phyloP scores from a whole-genome alignment of 1,140 invertebrate species.

The Frieseomelitta varia region DNA sequence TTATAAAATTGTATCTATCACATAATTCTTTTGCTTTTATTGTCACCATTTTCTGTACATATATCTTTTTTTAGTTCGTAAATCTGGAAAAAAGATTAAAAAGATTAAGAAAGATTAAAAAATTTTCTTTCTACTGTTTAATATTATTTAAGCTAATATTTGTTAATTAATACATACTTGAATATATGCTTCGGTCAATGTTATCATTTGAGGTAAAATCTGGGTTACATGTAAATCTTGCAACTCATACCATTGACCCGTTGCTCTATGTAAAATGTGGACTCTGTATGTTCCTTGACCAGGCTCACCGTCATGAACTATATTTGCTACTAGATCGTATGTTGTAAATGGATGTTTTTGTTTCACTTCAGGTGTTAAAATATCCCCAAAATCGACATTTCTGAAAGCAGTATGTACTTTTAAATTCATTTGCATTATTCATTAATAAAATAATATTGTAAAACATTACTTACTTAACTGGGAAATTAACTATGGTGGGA shows the following conservation, averaged over 20 bases:
- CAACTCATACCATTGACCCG: constrained; percentile 95
- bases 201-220: constrained; percentile 99
- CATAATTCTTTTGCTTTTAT: constrained; percentile 49
- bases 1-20: constrained; percentile 39
- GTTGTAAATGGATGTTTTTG: constrained; percentile 90
- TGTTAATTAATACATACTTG: constrained; percentile 83
- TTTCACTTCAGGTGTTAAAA: constrained; percentile 92
- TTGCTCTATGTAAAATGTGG: constrained; percentile 97
- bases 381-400: constrained; percentile 98
- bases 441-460: neutral
- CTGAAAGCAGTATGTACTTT: constrained; percentile 81
- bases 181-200: constrained; percentile 99
- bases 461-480: constrained; percentile 92
- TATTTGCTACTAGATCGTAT: constrained; percentile 98
- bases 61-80: constrained; percentile 76
- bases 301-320: constrained; percentile 99
- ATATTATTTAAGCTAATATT: constrained; percentile 1
- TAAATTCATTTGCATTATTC: constrained; percentile 36
- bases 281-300: constrained; percentile 96
- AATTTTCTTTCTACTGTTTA: neutral
- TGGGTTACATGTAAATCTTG: constrained; percentile 99
- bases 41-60: constrained; percentile 63
- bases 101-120: neutral
- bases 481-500: constrained; percentile 99
- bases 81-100: constrained; percentile 69